Base-by-base conservation (phyloP, 2,797 vertebrate genomes). In the Sciaenops ocellatus region DNA sequence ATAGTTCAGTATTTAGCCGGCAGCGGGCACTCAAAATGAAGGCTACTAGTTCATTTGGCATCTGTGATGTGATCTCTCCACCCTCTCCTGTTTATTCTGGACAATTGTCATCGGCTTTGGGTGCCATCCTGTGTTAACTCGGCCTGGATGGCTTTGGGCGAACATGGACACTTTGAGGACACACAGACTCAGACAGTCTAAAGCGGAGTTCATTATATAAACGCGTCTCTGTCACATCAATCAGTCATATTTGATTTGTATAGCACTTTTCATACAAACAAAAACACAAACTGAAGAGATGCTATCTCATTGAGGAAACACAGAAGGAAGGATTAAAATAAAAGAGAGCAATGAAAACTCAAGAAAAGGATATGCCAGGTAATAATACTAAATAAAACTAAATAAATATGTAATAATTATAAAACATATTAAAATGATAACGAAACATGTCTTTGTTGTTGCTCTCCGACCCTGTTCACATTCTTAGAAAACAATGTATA, bases 71-170 rank as follows among this genome's bases (percentile, higher is more conserved):
- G 92, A 88, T 91, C 89, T 92, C 82, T 92, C 73, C 89, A 79
- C 76, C 75, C 85, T 89, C 90, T 92, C 90, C 91, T 90, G 84
- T 93, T 92, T 92, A 84, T 82, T 83, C 80, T 85, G 82, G 81
- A 90, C 30, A 15, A 47, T 66, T 74, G 67, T 78, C 85, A 51
- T 69, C n/a, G 71, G 69, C 61, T 80, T 74, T 69, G 74, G 63
- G 38, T 69, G 79, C 85, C 76, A 76, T 80, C 77, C 73, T 77
- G 42, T 41, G 50, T 73, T 78, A 69, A 80, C 72, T 60, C 20
- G 5, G 50, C 47, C 44, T 57, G 62, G 42, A 57, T 57, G 50
- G 41, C 44, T 81, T 59, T 20, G 3, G 71, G 13, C 0, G 0
- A 72, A 22, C 26, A 51, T 4, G 44, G 48, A 69, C 38, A 51